A percentile compares a stretch with the other conserved stretches of the same genome.
These are phyloP conservation scores for Scaptomyza caliginosa DNA, from an alignment of 2,888 invertebrate species.

Conservation along the genomic window DNA sequence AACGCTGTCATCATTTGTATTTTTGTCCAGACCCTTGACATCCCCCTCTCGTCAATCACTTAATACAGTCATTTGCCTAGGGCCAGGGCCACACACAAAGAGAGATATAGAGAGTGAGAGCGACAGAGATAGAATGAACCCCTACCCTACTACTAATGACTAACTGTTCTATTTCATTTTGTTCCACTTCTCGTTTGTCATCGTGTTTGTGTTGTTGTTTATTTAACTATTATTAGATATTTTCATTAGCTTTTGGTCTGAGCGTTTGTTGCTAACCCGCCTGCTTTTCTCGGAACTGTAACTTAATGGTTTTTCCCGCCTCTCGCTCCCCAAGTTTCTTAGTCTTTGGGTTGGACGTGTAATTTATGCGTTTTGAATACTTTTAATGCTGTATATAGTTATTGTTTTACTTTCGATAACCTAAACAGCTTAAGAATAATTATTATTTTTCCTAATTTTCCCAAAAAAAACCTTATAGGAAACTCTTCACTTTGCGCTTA, in stretches of 20 bases:
- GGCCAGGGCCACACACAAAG: conserved; percentile 37
- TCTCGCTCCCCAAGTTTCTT: background rate
- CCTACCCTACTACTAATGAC: background rate
- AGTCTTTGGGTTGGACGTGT: conserved; percentile 7
- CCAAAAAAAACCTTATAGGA: no score
- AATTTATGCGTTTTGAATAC: conserved; percentile 54
- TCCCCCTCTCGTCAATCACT: conserved; percentile 19
- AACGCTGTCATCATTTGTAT: conserved; percentile 27
- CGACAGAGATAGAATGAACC: background rate
- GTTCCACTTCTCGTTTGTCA: conserved; percentile 8
- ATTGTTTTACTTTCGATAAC: no score
- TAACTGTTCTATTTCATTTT: conserved; percentile 23
- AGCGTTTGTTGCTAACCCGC: conserved; percentile 48
- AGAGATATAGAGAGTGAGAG: background rate
- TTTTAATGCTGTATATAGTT: no score
- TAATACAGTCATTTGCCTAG: conserved; percentile 60
- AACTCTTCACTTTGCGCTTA: no score
- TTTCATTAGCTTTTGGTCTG: conserved; percentile 52
- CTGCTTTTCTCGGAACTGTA: background rate
- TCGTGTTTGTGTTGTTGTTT: conserved; percentile 26
- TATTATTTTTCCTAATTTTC: no score
- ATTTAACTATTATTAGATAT: conserved; percentile 56
- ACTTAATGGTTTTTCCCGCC: conserved; percentile 8
- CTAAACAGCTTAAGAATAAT: no score
- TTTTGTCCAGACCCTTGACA: conserved; percentile 7